A percentile compares a stretch with the other conserved stretches of the same genome.
Conservation (phyloP, 30 jellyfish, hydroid and myxozoan species). For the Hydractinia echinata region DNA sequence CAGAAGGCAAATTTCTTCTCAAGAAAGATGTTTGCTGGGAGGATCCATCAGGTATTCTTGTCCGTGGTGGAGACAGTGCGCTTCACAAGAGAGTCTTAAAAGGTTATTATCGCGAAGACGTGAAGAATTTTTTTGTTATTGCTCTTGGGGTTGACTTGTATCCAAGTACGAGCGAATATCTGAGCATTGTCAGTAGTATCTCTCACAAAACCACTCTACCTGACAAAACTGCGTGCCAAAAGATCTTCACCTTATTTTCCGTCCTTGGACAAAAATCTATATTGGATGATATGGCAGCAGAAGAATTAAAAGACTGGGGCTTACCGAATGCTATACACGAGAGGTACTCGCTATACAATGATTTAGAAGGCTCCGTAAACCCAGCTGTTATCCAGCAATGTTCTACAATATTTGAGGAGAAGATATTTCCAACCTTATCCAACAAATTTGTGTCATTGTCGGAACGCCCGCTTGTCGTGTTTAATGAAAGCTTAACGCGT, state of each 20-base stretch:
- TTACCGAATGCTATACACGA: slow-evolving; percentile 17
- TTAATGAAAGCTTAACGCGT: slow-evolving; percentile 15
- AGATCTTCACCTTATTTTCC: slow-evolving; percentile 46
- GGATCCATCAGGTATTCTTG: slow-evolving; percentile 55
- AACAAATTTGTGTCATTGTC: slow-evolving; percentile 33
- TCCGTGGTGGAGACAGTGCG: slow-evolving; percentile 7
- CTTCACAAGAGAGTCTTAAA: slow-evolving; percentile 38
- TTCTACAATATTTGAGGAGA: slow-evolving; percentile 28
- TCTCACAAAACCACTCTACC: slow-evolving; percentile 64
- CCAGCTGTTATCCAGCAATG: neutral
- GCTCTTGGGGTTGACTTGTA: slow-evolving; percentile 38
- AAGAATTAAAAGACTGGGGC: slow-evolving; percentile 33
- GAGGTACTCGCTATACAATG: slow-evolving; percentile 3
- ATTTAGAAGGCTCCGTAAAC: neutral
- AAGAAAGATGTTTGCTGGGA: slow-evolving; percentile 57
- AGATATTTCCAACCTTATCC: slow-evolving; percentile 48
- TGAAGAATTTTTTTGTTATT: slow-evolving; percentile 42
- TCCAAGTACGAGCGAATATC: slow-evolving; percentile 61
- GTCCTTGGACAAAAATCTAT: slow-evolving; percentile 44
- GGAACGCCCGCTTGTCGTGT: slow-evolving; percentile 49
- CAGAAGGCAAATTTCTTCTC: slow-evolving; percentile 45
- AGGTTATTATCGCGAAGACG: slow-evolving; percentile 51
- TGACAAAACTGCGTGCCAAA: slow-evolving; percentile 32
- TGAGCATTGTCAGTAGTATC: slow-evolving; percentile 43
- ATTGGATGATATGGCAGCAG: neutral